phyloP scores from a whole-genome alignment of 2,113 vertebrate species.

The Dasyprocta punctata region DNA sequence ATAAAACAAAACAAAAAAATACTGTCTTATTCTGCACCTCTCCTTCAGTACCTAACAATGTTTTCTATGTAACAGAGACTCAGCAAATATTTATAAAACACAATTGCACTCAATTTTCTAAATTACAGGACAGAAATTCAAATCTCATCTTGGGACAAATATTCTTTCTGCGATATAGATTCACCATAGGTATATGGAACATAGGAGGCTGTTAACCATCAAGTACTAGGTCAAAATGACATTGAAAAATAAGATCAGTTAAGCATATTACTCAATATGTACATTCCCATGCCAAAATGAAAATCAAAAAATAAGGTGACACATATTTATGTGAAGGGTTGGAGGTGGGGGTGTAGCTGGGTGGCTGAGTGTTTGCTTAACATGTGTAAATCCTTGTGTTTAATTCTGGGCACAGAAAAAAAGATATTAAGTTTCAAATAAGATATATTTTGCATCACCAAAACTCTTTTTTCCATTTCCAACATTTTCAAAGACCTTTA shows the following conservation, averaged over 20 bases:
- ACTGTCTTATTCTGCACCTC: background rate
- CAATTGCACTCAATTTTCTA: background rate
- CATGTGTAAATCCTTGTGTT: background rate
- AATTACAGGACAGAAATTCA: background rate
- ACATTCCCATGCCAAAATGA: background rate
- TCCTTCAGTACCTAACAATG: background rate
- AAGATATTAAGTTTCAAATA: background rate
- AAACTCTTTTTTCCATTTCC: background rate
- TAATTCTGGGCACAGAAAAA: background rate
- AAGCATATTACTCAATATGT: background rate
- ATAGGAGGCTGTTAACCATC: background rate
- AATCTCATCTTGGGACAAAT: background rate
- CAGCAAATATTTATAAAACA: background rate
- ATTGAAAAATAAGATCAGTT: background rate
- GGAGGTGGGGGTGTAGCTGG: background rate
- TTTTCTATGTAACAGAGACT: background rate
- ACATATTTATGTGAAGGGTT: background rate
- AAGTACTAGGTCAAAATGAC: slow-evolving; percentile 27
- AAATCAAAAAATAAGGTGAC: slow-evolving; percentile 35
- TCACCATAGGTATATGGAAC: background rate
- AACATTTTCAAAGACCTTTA: background rate
- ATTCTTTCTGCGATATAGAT: background rate
- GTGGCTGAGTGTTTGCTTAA: background rate
- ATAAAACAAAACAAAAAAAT: no score
- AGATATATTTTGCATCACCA: background rate